Evolutionary conservation across 35 echinoderm and acorn worm genomes (phyloP).

Genomic region (Apostichopus californicus): DNA sequence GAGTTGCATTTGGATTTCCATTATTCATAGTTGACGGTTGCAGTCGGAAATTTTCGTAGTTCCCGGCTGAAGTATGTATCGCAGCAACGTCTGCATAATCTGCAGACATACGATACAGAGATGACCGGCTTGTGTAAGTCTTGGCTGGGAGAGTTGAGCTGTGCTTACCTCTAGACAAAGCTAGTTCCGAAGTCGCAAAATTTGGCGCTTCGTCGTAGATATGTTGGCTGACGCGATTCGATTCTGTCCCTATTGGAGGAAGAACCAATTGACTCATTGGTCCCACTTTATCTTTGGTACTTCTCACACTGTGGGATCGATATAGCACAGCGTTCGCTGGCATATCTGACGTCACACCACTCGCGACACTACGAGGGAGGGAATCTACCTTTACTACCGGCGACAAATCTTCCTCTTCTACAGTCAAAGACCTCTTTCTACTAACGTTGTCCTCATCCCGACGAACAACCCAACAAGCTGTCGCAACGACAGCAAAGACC

Average conservation of each 20-base stretch:
- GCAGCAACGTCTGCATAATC: constrained; percentile 46
- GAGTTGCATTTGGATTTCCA: constrained; percentile 14
- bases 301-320: constrained; percentile 6
- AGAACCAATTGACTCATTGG: constrained; percentile 31
- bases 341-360: constrained; percentile 46
- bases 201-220: constrained; percentile 49
- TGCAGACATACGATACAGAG: constrained; percentile 35
- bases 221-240: constrained; percentile 12
- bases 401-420: constrained; percentile 32
- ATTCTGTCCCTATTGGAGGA: constrained; percentile 3
- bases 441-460: background rate
- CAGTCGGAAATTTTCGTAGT: constrained; percentile 41
- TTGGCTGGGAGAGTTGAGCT: constrained; percentile 23
- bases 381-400: constrained; percentile 11
- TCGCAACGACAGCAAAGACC: constrained; percentile 21
- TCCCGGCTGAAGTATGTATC: background rate
- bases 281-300: constrained; percentile 40
- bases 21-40: background rate
- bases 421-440: constrained; percentile 22
- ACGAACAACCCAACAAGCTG: constrained; percentile 23
- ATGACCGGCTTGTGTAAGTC: constrained; percentile 23
- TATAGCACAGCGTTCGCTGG: constrained; percentile 7
- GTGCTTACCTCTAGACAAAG: constrained; percentile 40
- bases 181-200: constrained; percentile 42
- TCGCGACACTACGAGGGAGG: constrained; percentile 9